These are phyloP conservation scores for Arge pagana DNA, from an alignment of 2,888 invertebrate genomes.

Conservation along the genomic window DNA sequence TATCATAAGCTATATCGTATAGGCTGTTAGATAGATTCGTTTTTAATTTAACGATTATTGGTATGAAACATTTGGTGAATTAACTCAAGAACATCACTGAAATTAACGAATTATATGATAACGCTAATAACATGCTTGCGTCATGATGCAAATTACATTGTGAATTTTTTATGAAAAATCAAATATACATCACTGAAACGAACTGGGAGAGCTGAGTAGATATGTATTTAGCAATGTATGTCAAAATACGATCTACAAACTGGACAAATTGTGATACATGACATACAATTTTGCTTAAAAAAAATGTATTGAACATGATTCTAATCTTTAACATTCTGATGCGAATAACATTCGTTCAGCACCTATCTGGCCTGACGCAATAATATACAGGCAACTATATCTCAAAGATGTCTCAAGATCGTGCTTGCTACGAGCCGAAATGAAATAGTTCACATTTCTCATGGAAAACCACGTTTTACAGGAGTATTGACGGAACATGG, in stretches of 20 bases:
- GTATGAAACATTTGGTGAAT: conserved; percentile 21
- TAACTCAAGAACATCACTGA: conserved; percentile 23
- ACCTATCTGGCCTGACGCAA: conserved; percentile 8
- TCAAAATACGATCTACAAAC: too few relatives aligned
- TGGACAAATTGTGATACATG: conserved; percentile 13
- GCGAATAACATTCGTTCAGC: conserved; percentile 18
- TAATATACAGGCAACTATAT: conserved; percentile 13
- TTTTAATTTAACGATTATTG: conserved; percentile 33
- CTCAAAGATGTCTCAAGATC: conserved; percentile 2
- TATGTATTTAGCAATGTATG: too few relatives aligned
- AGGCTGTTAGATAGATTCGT: conserved; percentile 26
- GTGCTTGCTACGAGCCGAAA: neutral
- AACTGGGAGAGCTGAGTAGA: too few relatives aligned
- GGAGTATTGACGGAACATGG: too few relatives aligned
- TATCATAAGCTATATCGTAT: conserved; percentile 33
- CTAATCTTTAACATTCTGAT: too few relatives aligned
- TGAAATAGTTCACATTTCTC: too few relatives aligned
- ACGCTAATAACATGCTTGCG: neutral
- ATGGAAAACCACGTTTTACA: too few relatives aligned
- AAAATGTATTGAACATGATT: too few relatives aligned
- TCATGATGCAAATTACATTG: too few relatives aligned
- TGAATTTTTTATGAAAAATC: too few relatives aligned
- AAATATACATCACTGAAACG: too few relatives aligned
- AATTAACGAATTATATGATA: conserved; percentile 20
- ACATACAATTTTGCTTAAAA: conserved; percentile 12